Conservation (phyloP, 2,888 invertebrate species). For the Hartigia nigra region DNA sequence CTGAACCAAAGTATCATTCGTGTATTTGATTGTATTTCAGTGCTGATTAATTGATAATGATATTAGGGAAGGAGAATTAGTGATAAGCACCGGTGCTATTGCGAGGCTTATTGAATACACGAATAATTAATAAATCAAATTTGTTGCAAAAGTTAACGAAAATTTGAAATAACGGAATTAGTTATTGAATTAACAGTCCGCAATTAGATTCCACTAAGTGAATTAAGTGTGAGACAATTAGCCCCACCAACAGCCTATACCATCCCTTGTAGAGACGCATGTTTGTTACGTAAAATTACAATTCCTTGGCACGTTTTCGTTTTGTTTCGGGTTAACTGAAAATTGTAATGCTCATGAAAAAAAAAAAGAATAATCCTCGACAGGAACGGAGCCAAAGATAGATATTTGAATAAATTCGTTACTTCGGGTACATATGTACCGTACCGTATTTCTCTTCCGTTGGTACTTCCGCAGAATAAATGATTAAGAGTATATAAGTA, state of each 20-base stretch:
- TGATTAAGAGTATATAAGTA: not conserved
- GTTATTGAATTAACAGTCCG: conserved; percentile 51
- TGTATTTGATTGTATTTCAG: not conserved
- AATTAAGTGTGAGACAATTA: conserved; percentile 58
- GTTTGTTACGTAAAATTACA: not conserved
- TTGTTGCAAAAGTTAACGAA: conserved; percentile 45
- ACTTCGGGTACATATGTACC: not conserved
- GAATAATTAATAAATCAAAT: conserved; percentile 44
- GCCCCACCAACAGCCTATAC: conserved; percentile 22
- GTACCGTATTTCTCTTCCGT: not conserved
- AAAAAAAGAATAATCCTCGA: not conserved
- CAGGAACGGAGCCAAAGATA: not conserved
- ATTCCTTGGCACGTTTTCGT: not conserved
- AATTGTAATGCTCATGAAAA: not conserved
- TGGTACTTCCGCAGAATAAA: not conserved
- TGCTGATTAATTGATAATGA: not conserved
- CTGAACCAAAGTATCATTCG: not conserved
- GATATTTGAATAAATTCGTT: not conserved
- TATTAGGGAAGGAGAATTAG: not conserved
- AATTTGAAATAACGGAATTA: conserved; percentile 62
- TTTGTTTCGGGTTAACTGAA: not conserved
- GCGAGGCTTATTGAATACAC: too few species aligned
- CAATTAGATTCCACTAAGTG: conserved; percentile 59
- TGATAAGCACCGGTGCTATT: not conserved
- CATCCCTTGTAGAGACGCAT: conserved; percentile 22